Conservation (phyloP, 2,113 vertebrate genomes). For the Formicarius rufipectus region DNA sequence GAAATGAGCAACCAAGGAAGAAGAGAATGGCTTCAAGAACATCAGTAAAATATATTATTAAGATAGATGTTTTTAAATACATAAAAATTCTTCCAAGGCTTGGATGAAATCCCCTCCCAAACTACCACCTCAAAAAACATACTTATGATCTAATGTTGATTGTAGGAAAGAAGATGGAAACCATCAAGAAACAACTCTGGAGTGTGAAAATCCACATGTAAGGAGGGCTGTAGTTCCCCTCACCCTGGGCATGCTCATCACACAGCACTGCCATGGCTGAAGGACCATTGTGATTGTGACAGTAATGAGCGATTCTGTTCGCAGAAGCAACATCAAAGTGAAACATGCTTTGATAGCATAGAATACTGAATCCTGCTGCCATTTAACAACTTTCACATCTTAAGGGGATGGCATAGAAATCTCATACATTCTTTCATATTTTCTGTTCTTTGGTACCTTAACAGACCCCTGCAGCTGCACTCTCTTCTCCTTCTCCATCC, state of each 20-base stretch:
- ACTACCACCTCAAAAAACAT: not conserved
- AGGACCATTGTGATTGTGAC: not conserved
- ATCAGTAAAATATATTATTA: not conserved
- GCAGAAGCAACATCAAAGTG: not conserved
- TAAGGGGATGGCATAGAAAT: not conserved
- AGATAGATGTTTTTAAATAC: not conserved
- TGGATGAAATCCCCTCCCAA: not conserved
- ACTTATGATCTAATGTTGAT: not conserved
- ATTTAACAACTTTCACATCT: not conserved
- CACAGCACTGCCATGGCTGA: not conserved
- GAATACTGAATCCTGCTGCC: not conserved
- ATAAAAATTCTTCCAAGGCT: not conserved
- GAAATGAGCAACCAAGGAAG: not conserved
- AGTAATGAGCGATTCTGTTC: not conserved
- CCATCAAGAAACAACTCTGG: not conserved
- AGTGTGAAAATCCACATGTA: not conserved
- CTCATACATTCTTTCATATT: not conserved
- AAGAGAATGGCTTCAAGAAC: not conserved
- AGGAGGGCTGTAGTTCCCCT: not conserved
- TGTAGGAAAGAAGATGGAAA: not conserved
- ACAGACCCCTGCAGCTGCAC: not conserved
- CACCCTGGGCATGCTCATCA: not conserved
- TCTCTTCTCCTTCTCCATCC: not conserved
- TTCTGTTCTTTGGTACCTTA: not conserved
- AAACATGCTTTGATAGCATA: not conserved